A percentile compares a stretch with the other conserved stretches of the same genome.
Conservation (phyloP, 2,113 vertebrate species). For the Scopus umbretta region DNA sequence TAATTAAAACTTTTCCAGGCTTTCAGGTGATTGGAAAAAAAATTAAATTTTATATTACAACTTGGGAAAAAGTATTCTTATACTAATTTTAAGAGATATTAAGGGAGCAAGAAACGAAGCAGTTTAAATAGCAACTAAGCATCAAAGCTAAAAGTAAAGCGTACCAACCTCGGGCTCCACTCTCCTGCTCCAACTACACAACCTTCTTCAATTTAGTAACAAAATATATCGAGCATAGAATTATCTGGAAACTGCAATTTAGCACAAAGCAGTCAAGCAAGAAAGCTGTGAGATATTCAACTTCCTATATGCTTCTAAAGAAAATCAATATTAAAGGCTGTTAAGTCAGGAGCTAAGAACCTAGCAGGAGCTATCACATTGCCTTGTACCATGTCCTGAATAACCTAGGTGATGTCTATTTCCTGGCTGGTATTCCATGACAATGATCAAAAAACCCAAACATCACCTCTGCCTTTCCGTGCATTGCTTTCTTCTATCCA, state of each 20-base stretch:
- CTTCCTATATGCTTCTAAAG: not conserved
- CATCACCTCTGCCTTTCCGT: conserved; percentile 86
- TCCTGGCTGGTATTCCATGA: not conserved
- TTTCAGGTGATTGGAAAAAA: not conserved
- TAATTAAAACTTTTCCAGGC: not conserved
- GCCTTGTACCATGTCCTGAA: not conserved
- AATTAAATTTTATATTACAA: not conserved
- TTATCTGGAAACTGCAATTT: not conserved
- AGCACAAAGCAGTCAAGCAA: not conserved
- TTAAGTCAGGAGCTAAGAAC: not conserved
- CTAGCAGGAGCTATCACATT: not conserved
- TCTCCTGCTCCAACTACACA: not conserved
- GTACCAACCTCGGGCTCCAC: not conserved
- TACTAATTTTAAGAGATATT: not conserved
- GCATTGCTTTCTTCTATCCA: conserved; percentile 94
- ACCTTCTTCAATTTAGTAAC: not conserved
- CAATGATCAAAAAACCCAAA: not conserved
- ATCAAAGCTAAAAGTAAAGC: not conserved
- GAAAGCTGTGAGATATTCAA: not conserved
- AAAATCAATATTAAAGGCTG: not conserved
- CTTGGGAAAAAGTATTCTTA: not conserved
- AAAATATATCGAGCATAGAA: not conserved
- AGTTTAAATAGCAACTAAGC: not conserved
- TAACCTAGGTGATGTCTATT: not conserved
- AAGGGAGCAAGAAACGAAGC: not conserved